phyloP scores from a whole-genome alignment of 2,888 invertebrate genomes.

The Hydriomena furcata region DNA sequence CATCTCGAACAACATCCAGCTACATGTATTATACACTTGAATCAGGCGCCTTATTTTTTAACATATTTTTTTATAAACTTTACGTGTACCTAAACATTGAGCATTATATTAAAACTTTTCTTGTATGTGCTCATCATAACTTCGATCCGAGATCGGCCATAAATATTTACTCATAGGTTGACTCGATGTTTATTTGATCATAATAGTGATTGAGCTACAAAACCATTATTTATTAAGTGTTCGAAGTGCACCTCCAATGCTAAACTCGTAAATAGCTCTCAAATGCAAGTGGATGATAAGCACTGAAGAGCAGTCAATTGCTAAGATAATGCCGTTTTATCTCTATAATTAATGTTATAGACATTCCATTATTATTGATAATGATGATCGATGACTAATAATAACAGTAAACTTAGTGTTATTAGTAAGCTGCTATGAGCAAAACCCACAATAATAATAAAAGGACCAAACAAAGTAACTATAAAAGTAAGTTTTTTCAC shows the following conservation, averaged over 20 bases:
- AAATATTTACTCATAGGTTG: background rate
- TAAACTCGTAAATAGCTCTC: slow-evolving; percentile 19
- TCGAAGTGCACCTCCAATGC: slow-evolving; percentile 13
- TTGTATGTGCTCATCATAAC: no score
- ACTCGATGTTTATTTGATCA: background rate
- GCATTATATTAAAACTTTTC: no score
- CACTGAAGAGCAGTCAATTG: slow-evolving; percentile 11
- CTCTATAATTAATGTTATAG: slow-evolving; percentile 17
- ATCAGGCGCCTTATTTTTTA: no score
- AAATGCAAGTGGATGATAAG: slow-evolving; percentile 25
- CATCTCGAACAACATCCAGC: no score
- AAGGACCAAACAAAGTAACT: no score
- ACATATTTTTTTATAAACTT: no score
- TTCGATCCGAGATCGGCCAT: no score
- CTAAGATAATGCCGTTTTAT: slow-evolving; percentile 23
- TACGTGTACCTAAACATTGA: no score
- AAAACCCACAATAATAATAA: no score
- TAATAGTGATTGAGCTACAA: background rate
- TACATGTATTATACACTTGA: no score
- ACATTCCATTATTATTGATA: slow-evolving; percentile 25
- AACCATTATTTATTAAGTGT: slow-evolving; percentile 4
- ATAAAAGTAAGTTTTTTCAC: no score
- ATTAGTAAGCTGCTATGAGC: no score
- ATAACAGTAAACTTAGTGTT: background rate
- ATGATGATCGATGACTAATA: slow-evolving; percentile 13